These are phyloP conservation scores for Lamellibrachia luymesi DNA, from an alignment of 1,140 invertebrate species.

Conservation along the genomic window DNA sequence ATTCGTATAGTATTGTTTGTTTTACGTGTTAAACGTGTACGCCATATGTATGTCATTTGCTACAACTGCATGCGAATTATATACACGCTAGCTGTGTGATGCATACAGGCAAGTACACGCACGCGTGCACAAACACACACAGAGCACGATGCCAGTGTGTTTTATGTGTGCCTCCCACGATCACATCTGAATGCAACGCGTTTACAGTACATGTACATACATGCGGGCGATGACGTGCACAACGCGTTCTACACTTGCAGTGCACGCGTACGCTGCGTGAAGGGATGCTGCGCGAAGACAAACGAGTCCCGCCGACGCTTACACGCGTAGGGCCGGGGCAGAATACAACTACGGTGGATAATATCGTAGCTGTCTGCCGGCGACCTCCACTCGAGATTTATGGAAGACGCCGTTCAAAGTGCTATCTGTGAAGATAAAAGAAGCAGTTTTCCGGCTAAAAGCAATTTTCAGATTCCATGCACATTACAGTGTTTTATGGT, in stretches of 20 bases:
- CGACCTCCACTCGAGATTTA: neutral
- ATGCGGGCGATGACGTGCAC: neutral
- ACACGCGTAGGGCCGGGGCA: neutral
- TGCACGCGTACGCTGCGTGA: neutral
- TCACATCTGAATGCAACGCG: no score
- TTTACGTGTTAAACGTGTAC: no score
- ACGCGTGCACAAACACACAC: no score
- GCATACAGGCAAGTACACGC: no score
- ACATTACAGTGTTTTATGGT: neutral
- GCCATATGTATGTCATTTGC: no score
- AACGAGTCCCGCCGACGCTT: neutral
- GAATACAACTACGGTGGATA: neutral
- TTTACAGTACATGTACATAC: no score
- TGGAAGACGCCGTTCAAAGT: neutral
- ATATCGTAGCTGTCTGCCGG: neutral
- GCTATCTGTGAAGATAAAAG: slow-evolving; percentile 1
- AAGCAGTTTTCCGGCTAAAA: neutral
- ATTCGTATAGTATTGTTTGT: no score
- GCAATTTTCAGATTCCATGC: neutral
- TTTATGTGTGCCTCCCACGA: no score
- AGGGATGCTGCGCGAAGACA: neutral
- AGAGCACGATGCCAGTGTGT: no score
- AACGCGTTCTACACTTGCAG: neutral
- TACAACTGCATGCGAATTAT: no score
- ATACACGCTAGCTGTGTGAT: no score